A percentile compares a stretch with the other conserved stretches of the same genome.
Evolutionary conservation across 2,888 invertebrate genomes (phyloP).

Genomic region (Proisotoma minuta): DNA sequence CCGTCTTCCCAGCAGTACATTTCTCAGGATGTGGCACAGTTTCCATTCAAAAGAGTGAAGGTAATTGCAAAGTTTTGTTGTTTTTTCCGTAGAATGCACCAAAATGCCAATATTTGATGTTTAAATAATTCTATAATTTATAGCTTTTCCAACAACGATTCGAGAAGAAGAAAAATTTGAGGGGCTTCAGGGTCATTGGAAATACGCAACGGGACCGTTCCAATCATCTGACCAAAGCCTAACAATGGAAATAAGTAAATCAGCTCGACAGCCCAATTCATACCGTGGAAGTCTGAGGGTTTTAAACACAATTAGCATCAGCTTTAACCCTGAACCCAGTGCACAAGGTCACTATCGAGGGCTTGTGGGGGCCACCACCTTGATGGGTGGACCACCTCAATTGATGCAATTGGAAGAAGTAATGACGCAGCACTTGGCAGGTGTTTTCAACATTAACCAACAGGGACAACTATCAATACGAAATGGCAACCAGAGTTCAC

Average conservation of each 20-base stretch:
- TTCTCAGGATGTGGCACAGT: constrained; percentile 15
- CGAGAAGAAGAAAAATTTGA: neutral
- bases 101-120: neutral
- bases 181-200: constrained; percentile 17
- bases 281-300: constrained; percentile 4
- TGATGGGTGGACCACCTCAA: constrained; percentile 19
- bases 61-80: too few relatives aligned
- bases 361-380: constrained; percentile 2
- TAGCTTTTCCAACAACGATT: neutral
- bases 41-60: constrained; percentile 6
- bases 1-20: constrained; percentile 13
- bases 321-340: neutral
- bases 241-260: neutral
- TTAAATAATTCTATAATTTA: neutral
- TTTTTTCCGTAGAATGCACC: neutral
- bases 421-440: neutral
- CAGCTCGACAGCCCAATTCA: neutral
- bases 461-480: neutral
- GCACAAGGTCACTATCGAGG: neutral
- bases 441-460: neutral
- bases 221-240: neutral
- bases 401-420: constrained; percentile 9
- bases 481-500: neutral
- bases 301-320: constrained; percentile 5
- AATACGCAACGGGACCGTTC: neutral